Conservation (phyloP, 37 sponge, comb jelly and placozoan genomes). For the Theonella swinhoei region DNA sequence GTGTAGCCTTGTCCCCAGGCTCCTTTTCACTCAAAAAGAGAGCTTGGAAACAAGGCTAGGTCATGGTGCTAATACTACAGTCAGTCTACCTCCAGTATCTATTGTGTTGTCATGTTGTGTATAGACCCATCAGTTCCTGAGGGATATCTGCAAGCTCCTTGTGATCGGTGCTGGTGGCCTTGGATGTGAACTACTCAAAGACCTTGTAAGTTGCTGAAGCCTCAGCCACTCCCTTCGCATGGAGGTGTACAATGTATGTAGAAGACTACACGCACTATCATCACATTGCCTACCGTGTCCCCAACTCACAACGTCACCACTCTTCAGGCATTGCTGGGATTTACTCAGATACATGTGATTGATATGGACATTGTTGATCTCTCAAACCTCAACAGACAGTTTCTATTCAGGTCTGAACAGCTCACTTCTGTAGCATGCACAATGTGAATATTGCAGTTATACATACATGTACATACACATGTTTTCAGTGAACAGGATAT, state of each 20-base stretch:
- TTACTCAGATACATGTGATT: conserved; percentile 90
- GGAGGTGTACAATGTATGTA: background rate
- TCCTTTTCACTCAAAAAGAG: too few species aligned
- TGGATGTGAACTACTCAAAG: conserved; percentile 97
- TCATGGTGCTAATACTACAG: too few species aligned
- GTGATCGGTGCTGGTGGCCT: conserved; percentile 99
- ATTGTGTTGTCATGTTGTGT: background rate
- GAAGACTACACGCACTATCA: background rate
- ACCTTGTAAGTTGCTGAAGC: conserved; percentile 54
- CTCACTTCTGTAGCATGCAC: background rate
- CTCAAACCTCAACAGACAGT: conserved; percentile 97
- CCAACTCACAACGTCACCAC: background rate
- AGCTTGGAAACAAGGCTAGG: too few species aligned
- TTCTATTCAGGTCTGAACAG: conserved; percentile 75
- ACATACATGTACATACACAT: background rate
- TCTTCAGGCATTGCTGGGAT: conserved; percentile 87
- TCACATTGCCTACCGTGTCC: background rate
- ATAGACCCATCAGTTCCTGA: background rate
- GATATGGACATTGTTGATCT: conserved; percentile 99
- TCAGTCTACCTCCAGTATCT: too few species aligned
- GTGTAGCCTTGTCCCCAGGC: too few species aligned
- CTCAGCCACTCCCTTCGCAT: background rate
- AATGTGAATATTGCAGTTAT: background rate
- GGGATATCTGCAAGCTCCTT: conserved; percentile 76
- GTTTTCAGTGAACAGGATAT: conserved; percentile 80